Percentiles rank a stretch among this genome's conserved stretches.
phyloP scores from a whole-genome alignment of 2,888 invertebrate genomes.

The Trilocha varians region DNA sequence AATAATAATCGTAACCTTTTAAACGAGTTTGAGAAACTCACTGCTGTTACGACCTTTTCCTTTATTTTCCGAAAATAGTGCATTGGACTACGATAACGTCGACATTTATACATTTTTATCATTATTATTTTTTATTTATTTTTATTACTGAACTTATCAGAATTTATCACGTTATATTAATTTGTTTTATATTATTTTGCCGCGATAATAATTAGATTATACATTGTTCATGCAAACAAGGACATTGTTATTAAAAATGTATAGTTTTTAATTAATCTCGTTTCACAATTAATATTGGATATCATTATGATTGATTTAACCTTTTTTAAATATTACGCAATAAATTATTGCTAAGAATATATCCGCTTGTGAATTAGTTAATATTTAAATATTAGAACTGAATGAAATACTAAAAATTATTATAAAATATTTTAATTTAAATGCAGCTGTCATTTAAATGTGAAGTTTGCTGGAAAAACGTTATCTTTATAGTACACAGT shows the following conservation, averaged over 20 bases:
- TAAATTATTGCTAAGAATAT: no score
- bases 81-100: conserved; percentile 10
- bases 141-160: conserved; percentile 48
- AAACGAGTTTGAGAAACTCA: background rate
- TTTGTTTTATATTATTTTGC: background rate
- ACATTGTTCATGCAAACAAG: background rate
- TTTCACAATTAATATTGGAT: no score
- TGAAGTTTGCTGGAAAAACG: no score
- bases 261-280: background rate
- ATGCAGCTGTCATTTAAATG: no score
- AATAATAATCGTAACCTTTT: background rate
- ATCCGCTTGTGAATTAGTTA: no score
- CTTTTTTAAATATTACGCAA: no score
- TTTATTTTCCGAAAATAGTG: background rate
- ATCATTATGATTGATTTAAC: no score
- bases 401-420: no score
- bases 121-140: conserved; percentile 29
- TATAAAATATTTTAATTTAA: no score
- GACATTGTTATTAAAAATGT: background rate
- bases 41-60: background rate
- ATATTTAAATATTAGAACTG: no score
- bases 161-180: conserved; percentile 35
- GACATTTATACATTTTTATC: background rate
- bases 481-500: no score
- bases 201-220: background rate